Evolutionary conservation across 2,888 invertebrate species (phyloP), one percentile per base, ranked within the genome.

Genomic region (Euplagia quadripunctaria): DNA sequence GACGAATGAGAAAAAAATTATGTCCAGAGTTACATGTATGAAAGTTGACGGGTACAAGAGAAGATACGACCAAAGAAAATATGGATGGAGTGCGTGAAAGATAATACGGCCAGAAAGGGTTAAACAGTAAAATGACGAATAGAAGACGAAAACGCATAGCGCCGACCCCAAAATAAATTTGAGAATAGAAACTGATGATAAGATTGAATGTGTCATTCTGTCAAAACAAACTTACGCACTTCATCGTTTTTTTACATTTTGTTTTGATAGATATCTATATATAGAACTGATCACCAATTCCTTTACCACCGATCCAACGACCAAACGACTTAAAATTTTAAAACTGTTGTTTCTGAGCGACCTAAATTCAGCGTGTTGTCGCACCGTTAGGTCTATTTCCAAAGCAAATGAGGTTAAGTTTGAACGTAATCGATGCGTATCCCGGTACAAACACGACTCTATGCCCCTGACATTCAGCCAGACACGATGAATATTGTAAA

Each of bases 401-500:
- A 82, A 79, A 72, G 58, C 82, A 82, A 84, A 82, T 84, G 72
- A 73, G 75, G 73, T 76, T 76, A 72, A 72, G 69, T 75, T 72
- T 64, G 69, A 66, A 16, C 16, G 55, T 41, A 63, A 51, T 67
- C 51, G 66, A 72, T 75, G 80, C 72, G 70, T 82, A 72, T 75
- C 65, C 66, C 70, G 68, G 14, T 49, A 43, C 68, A 58, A 67
- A 49, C 65, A 55, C 43, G 75, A 46, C 71, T 77, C 70, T 72
- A 67, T 72, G 82, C 11, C 82, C 84, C 63, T 82, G 85, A 82
- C 73, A 84, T 79, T 84, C 71, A 67, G 51, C 46, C 51, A 42
- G 66, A 49, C 55, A 71, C 46, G 43, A n/a, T 66, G 49, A 51
- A 61, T 71, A 51, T 52, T 51, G 6, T 42, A 46, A 41, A 65